Conservation (phyloP, 2,888 invertebrate species). For the Cerastis rubricosa region DNA sequence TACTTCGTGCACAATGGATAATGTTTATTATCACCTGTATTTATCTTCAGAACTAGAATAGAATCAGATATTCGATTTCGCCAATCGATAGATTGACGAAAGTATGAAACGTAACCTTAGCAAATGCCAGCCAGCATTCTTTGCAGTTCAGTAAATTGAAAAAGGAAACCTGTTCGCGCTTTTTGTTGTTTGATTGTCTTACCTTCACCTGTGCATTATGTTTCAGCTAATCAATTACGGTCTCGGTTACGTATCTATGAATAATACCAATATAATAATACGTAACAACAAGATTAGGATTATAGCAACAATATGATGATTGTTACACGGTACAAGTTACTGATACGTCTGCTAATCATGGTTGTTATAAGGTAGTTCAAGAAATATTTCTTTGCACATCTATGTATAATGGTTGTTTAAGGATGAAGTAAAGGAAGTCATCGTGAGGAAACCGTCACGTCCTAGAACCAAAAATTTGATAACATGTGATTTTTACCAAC, state of each 20-base stretch:
- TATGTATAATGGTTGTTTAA: neutral
- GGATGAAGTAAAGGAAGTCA: neutral
- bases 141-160: conserved; percentile 38
- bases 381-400: neutral
- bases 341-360: neutral
- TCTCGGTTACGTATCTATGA: conserved; percentile 2
- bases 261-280: conserved; percentile 24
- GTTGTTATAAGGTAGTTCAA: neutral
- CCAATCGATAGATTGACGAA: conserved; percentile 43
- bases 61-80: conserved; percentile 26
- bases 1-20: conserved; percentile 74
- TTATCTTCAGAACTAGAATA: conserved; percentile 66
- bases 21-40: conserved; percentile 73
- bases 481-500: neutral
- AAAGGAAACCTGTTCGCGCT: conserved; percentile 29
- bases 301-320: conserved; percentile 4
- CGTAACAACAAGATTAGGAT: conserved; percentile 25
- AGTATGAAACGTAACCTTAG: conserved; percentile 46
- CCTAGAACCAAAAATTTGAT: neutral
- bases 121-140: conserved; percentile 45
- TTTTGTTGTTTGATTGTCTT: conserved; percentile 30
- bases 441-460: neutral
- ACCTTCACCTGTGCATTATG: conserved; percentile 40
- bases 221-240: conserved; percentile 36
- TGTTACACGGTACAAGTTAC: neutral